Percentiles rank a stretch among this genome's conserved stretches.
phyloP scores from a whole-genome alignment of 2,113 vertebrate genomes.

The Gadus macrocephalus region DNA sequence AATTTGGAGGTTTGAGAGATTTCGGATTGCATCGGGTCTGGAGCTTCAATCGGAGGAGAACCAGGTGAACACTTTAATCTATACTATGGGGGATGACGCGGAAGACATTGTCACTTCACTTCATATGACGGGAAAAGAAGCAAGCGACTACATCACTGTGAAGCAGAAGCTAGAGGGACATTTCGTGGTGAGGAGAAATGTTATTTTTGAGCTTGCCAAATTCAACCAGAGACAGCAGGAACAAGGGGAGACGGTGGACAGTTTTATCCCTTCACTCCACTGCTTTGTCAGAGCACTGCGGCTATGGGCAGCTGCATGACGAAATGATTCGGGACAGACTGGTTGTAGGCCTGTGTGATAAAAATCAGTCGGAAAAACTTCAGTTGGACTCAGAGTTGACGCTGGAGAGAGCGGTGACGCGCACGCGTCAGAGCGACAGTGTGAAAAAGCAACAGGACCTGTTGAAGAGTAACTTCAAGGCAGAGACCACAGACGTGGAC shows the following conservation, averaged over 20 bases:
- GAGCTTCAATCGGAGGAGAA: slow-evolving; percentile 6
- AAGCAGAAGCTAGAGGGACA: not conserved
- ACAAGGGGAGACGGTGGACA: slow-evolving; percentile 8
- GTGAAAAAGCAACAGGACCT: slow-evolving; percentile 6
- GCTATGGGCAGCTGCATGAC: not conserved
- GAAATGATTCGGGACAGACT: slow-evolving; percentile 22
- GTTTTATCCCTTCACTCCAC: slow-evolving; percentile 8
- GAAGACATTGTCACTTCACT: not conserved
- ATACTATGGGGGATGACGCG: slow-evolving; percentile 6
- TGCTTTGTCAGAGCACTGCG: slow-evolving; percentile 3
- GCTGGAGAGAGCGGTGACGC: not conserved
- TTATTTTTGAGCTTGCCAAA: slow-evolving; percentile 9
- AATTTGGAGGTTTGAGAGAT: not conserved
- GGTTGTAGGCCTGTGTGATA: slow-evolving; percentile 16
- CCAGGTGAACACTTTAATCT: slow-evolving; percentile 17
- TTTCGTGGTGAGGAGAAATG: slow-evolving; percentile 5
- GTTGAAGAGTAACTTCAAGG: slow-evolving; percentile 3
- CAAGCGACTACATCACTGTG: not conserved
- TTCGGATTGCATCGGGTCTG: slow-evolving; percentile 4
- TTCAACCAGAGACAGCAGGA: slow-evolving; percentile 9
- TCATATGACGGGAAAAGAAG: not conserved
- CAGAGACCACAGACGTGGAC: slow-evolving; percentile 6
- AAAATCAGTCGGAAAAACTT: slow-evolving; percentile 3
- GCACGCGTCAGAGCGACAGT: not conserved
- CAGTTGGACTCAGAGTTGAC: slow-evolving; percentile 9